Percentiles rank a stretch among this genome's conserved stretches.
phyloP scores from a whole-genome alignment of 2,113 vertebrate genomes.

The Grallaria varia region DNA sequence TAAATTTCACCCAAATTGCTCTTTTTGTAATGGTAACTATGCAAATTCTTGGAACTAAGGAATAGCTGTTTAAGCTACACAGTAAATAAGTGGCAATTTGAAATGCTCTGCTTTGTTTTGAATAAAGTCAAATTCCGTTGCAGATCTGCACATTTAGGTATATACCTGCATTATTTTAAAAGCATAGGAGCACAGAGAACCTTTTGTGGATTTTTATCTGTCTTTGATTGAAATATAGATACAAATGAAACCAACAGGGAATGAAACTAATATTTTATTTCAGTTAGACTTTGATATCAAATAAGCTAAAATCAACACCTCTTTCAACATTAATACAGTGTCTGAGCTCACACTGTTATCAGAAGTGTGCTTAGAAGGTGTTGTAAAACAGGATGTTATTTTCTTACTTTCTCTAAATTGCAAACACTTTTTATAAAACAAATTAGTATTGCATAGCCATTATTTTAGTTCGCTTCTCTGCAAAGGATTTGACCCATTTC shows the following conservation, averaged over 20 bases:
- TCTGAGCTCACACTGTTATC: not conserved
- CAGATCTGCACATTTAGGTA: not conserved
- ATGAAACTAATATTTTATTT: not conserved
- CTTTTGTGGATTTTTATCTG: not conserved
- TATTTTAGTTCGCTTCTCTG: not conserved
- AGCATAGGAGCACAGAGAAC: not conserved
- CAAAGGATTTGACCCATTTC: not conserved
- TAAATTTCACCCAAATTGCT: not conserved
- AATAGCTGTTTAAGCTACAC: not conserved
- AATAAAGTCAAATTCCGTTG: not conserved
- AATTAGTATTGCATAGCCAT: not conserved
- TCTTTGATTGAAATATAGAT: not conserved
- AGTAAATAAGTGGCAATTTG: not conserved
- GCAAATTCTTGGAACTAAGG: not conserved
- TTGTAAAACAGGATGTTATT: not conserved
- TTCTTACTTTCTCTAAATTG: not conserved
- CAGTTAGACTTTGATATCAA: not conserved
- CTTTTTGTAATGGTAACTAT: not conserved
- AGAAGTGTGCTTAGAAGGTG: not conserved
- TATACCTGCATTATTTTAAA: not conserved
- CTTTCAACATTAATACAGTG: not conserved
- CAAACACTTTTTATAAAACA: not conserved
- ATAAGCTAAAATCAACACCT: not conserved
- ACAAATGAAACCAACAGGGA: not conserved
- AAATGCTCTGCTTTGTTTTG: not conserved